Percentiles rank a stretch among this genome's conserved stretches.
These are phyloP conservation scores for Speoplatyrhinus poulsoni DNA, from an alignment of 2,113 vertebrate species.

Conservation along the genomic window DNA sequence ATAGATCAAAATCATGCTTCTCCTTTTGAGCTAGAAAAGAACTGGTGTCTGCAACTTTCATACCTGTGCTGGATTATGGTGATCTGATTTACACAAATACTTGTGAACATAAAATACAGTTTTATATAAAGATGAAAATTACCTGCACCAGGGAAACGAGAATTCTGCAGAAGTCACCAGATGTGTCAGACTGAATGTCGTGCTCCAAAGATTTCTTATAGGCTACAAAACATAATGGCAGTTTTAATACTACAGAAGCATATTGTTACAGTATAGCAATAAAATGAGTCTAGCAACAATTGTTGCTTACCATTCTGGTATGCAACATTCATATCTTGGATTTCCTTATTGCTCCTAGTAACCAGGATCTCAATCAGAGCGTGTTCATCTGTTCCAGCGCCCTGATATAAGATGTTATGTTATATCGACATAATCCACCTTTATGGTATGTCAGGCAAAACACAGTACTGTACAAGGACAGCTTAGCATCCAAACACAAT, in stretches of 20 bases:
- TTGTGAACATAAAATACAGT: conserved; percentile 36
- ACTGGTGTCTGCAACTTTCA: too few species aligned
- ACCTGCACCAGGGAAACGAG: conserved; percentile 92
- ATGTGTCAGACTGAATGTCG: conserved; percentile 89
- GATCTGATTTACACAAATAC: too few species aligned
- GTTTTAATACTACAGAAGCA: neutral
- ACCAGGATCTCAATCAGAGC: conserved; percentile 92
- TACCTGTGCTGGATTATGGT: too few species aligned
- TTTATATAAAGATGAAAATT: conserved; percentile 22
- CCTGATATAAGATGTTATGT: conserved; percentile 68
- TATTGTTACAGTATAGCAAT: neutral
- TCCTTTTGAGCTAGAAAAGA: too few species aligned
- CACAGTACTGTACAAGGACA: too few species aligned
- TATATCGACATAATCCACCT: neutral
- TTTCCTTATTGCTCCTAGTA: conserved; percentile 87
- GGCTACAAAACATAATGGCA: conserved; percentile 62
- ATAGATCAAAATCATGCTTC: too few species aligned
- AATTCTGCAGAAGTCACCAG: conserved; percentile 89
- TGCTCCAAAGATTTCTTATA: conserved; percentile 89
- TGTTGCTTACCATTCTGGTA: conserved; percentile 79
- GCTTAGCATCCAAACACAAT: neutral
- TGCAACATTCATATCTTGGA: conserved; percentile 84
- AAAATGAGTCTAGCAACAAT: neutral
- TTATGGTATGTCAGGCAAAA: too few species aligned
- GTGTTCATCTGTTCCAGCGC: conserved; percentile 92